A percentile compares a stretch with the other conserved stretches of the same genome.
Conservation (phyloP, 2,113 vertebrate species). For the Catagonus wagneri region DNA sequence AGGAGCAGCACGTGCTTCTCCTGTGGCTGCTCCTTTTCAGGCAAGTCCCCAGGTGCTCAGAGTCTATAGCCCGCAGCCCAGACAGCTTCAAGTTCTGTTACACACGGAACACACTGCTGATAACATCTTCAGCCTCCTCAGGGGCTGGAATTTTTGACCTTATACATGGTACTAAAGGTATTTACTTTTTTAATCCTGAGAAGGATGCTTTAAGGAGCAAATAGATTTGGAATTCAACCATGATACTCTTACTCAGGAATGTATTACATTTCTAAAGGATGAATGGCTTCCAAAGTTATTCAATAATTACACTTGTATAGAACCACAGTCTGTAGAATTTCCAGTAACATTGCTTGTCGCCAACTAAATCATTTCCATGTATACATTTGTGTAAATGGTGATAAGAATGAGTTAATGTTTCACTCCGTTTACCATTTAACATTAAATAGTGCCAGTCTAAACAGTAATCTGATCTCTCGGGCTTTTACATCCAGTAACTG, state of each 20-base stretch:
- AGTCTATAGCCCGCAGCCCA: not conserved
- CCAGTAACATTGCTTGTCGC: not conserved
- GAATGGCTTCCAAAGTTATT: not conserved
- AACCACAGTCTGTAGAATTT: not conserved
- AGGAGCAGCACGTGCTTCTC: not conserved
- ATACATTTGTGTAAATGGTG: not conserved
- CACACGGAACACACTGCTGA: not conserved
- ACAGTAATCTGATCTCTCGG: not conserved
- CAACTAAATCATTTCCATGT: not conserved
- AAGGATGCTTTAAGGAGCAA: not conserved
- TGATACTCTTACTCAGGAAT: not conserved
- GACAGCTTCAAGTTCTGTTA: not conserved
- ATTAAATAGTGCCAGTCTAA: not conserved
- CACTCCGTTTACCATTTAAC: not conserved
- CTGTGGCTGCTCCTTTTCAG: not conserved
- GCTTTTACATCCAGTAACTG: not conserved
- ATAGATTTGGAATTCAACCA: constrained; percentile 17
- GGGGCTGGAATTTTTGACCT: not conserved
- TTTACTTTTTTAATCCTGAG: constrained; percentile 18
- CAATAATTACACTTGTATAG: not conserved
- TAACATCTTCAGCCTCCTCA: not conserved
- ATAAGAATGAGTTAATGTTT: not conserved
- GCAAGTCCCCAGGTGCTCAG: not conserved
- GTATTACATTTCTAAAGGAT: not conserved
- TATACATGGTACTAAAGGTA: not conserved